Conservation (phyloP, 37 sponge, comb jelly and placozoan genomes). For the Oopsacas minuta region DNA sequence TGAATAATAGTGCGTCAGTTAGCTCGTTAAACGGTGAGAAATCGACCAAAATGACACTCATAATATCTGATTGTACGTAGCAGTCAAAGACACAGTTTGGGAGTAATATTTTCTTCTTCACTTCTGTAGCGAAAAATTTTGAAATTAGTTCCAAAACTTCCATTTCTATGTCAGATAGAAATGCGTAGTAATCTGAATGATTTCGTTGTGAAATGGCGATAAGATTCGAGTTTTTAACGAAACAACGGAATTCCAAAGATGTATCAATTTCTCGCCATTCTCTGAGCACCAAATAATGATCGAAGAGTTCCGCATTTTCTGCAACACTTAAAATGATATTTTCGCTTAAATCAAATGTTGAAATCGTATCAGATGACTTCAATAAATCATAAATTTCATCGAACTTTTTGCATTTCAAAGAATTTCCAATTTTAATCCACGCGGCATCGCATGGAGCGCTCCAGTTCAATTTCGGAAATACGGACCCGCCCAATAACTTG, state of each 20-base stretch:
- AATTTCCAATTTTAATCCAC: not conserved
- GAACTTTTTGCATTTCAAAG: not conserved
- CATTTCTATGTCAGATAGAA: not conserved
- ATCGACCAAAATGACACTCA: not conserved
- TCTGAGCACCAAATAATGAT: not conserved
- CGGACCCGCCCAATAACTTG: not conserved
- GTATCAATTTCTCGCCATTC: not conserved
- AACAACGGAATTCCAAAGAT: not conserved
- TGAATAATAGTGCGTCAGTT: not conserved
- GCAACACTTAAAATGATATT: not conserved
- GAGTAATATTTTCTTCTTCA: not conserved
- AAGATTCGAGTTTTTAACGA: not conserved
- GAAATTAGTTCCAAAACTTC: not conserved
- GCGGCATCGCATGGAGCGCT: not conserved
- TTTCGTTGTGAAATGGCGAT: not conserved
- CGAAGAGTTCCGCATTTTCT: not conserved
- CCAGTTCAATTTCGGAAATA: constrained; percentile 3
- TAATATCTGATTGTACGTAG: not conserved
- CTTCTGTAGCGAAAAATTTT: not conserved
- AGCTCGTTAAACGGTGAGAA: not conserved
- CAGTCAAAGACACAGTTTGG: constrained; percentile 14
- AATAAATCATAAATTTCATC: not conserved
- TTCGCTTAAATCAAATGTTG: not conserved
- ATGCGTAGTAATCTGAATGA: not conserved
- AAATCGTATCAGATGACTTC: not conserved